Evolutionary conservation across 2,797 vertebrate species (phyloP).

Genomic region (Sebastes minor): DNA sequence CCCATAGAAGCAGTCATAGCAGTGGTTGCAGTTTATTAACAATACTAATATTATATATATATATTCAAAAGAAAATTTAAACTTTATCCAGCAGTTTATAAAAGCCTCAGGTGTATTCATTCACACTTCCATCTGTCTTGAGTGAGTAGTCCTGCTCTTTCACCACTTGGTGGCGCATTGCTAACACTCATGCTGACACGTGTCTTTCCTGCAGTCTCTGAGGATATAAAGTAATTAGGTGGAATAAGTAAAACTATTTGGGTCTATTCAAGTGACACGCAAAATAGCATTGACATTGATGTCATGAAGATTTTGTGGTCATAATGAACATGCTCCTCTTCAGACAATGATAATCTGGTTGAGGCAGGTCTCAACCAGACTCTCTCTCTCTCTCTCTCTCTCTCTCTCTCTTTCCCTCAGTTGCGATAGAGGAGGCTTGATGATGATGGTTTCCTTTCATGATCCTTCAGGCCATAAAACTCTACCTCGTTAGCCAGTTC

Average conservation of each 20-base stretch:
- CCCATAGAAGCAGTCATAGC: neutral
- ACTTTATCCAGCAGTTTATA: neutral
- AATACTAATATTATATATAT: neutral
- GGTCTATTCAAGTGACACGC: neutral
- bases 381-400: neutral
- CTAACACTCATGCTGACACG: neutral
- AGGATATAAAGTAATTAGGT: neutral
- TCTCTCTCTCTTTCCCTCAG: neutral
- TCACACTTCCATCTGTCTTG: neutral
- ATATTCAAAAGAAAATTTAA: neutral
- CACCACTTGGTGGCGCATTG: conserved; percentile 63
- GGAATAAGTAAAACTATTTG: neutral
- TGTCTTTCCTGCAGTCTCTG: neutral
- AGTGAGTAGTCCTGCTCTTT: conserved; percentile 5
- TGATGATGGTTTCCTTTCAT: conserved; percentile 8
- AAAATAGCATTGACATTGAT: neutral
- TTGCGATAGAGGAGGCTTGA: neutral
- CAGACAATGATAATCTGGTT: neutral
- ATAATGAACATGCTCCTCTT: neutral
- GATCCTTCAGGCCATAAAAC: conserved; percentile 36
- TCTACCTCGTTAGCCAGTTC: conserved; percentile 9
- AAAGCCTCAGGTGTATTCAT: neutral
- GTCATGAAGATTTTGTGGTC: neutral
- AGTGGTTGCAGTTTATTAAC: neutral
- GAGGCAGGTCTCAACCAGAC: neutral